Conservation (phyloP, 2,797 vertebrate genomes). For the Tarsius wallacei region DNA sequence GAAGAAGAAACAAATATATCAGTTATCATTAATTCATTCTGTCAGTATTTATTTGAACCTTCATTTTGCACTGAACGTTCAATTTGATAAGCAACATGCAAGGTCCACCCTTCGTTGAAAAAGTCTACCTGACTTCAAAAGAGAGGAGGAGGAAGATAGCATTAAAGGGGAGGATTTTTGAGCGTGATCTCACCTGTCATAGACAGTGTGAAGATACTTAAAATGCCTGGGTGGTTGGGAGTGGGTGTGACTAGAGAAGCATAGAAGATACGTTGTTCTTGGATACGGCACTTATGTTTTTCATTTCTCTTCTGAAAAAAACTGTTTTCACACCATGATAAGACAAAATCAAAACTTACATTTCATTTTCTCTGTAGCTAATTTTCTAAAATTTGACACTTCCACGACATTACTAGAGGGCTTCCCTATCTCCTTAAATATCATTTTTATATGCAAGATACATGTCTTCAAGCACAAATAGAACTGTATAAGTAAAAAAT, state of each 20-base stretch:
- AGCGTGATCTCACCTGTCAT: neutral
- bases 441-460: neutral
- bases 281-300: neutral
- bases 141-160: neutral
- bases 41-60: neutral
- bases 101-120: neutral
- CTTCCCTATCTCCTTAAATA: neutral
- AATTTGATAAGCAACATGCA: neutral
- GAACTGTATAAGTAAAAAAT: neutral
- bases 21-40: neutral
- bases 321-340: neutral
- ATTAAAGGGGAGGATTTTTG: neutral
- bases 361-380: constrained; percentile 12
- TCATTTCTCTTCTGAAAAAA: constrained; percentile 14
- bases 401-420: neutral
- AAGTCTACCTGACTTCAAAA: neutral
- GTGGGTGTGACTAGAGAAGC: neutral
- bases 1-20: neutral
- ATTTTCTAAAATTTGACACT: constrained; percentile 13
- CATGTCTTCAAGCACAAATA: neutral
- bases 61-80: constrained; percentile 12
- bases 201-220: neutral
- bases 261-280: neutral
- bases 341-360: neutral
- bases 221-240: neutral